Conservation (phyloP, 2,797 vertebrate species). For the Gallinago solitaria region DNA sequence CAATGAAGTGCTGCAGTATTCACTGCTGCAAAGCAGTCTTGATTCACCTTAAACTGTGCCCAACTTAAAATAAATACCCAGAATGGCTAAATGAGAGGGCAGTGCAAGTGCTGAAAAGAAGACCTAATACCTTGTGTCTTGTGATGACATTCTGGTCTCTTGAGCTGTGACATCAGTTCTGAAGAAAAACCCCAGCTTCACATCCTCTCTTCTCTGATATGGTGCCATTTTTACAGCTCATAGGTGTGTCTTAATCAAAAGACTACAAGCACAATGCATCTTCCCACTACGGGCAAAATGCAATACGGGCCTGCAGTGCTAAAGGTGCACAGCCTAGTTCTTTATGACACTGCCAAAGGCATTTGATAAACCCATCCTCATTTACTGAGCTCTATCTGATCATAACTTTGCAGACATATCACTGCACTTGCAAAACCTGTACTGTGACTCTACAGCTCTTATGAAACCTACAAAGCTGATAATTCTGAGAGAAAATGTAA, state of each 20-base stretch:
- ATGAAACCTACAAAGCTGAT: not conserved
- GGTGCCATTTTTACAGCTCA: not conserved
- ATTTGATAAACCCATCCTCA: not conserved
- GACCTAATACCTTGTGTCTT: not conserved
- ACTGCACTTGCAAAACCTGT: conserved; percentile 23
- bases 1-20: not conserved
- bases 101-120: not conserved
- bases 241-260: conserved; percentile 11
- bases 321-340: not conserved
- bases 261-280: not conserved
- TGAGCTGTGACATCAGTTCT: not conserved
- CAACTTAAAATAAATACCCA: not conserved
- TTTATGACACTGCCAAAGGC: conserved; percentile 22
- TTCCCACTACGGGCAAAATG: not conserved
- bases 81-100: not conserved
- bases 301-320: not conserved
- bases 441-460: not conserved
- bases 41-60: not conserved
- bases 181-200: fast-evolving
- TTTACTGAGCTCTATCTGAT: conserved; percentile 31
- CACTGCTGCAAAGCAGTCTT: not conserved
- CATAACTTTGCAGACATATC: not conserved
- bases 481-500: not conserved
- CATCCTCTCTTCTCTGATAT: not conserved
- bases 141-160: not conserved